phyloP scores from a whole-genome alignment of 2,888 invertebrate species.

The Lithophane ornitopus region DNA sequence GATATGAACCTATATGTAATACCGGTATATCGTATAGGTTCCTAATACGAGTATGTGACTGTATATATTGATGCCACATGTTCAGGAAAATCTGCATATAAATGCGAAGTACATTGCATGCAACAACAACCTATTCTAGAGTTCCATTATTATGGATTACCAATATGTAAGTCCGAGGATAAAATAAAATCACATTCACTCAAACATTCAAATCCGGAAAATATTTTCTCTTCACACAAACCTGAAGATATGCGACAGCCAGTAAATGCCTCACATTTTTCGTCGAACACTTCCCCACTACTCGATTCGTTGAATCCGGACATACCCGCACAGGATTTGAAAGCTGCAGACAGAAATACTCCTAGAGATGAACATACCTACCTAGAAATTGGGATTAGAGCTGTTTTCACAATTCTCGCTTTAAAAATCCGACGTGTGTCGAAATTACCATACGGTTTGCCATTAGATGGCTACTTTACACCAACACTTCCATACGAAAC shows the following conservation, averaged over 20 bases:
- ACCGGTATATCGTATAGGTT: background rate
- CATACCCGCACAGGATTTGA: slow-evolving; percentile 36
- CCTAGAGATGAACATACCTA: background rate
- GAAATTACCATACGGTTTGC: slow-evolving; percentile 28
- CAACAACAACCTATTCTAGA: slow-evolving; percentile 1
- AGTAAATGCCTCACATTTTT: slow-evolving; percentile 51
- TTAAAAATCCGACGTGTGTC: slow-evolving; percentile 19
- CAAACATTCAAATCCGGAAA: slow-evolving; percentile 37
- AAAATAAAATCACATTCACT: slow-evolving; percentile 32
- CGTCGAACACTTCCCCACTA: slow-evolving; percentile 42
- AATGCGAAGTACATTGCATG: background rate
- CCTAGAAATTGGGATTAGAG: background rate
- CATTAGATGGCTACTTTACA: slow-evolving; percentile 50
- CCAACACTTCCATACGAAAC: slow-evolving; percentile 57
- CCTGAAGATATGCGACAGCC: slow-evolving; percentile 31
- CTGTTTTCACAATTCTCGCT: background rate
- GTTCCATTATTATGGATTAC: background rate
- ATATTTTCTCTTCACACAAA: slow-evolving; percentile 29
- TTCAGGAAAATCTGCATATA: background rate
- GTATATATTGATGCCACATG: background rate
- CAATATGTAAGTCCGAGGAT: slow-evolving; percentile 22
- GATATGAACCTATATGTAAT: slow-evolving; percentile 2
- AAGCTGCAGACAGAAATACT: slow-evolving; percentile 20
- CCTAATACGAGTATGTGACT: background rate
- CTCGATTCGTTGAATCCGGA: slow-evolving; percentile 44